These are phyloP conservation scores for Pao palembangensis DNA, from an alignment of 2,113 vertebrate species.

Conservation along the genomic window DNA sequence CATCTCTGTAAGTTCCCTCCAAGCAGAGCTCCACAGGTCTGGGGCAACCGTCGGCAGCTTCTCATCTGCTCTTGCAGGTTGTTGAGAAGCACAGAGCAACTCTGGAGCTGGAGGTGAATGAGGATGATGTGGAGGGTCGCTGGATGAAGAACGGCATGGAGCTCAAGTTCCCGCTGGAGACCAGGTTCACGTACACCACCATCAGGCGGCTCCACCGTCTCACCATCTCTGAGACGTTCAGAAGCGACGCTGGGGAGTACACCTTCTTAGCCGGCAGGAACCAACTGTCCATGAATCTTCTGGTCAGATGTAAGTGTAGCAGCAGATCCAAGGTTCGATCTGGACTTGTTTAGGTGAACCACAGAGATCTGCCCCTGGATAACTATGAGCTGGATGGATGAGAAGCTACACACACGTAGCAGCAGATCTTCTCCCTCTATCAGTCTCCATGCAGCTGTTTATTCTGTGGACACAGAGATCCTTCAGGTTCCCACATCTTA, in stretches of 20 bases:
- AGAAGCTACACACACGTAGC: too few species aligned
- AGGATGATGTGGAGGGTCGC: slow-evolving; percentile 91
- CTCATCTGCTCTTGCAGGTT: slow-evolving; percentile 72
- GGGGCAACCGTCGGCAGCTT: neutral
- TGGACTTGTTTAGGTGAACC: too few species aligned
- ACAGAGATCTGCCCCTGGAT: too few species aligned
- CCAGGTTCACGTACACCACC: slow-evolving; percentile 83
- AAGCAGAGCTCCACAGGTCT: neutral
- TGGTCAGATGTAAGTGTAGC: slow-evolving; percentile 81
- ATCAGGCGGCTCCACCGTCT: slow-evolving; percentile 91
- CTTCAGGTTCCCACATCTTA: too few species aligned
- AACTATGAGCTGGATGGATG: too few species aligned
- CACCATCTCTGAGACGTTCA: slow-evolving; percentile 87
- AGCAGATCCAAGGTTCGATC: too few species aligned
- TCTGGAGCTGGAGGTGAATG: slow-evolving; percentile 95
- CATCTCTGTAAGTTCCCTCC: slow-evolving; percentile 77
- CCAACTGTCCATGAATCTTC: slow-evolving; percentile 81
- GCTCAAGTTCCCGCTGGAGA: slow-evolving; percentile 85
- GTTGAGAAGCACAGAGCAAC: slow-evolving; percentile 89
- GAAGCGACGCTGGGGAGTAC: slow-evolving; percentile 90
- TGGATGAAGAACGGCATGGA: slow-evolving; percentile 93
- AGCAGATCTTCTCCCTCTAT: too few species aligned
- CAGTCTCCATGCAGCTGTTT: too few species aligned
- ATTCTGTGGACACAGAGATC: too few species aligned
- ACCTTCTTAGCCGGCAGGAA: slow-evolving; percentile 92